Conservation (phyloP, 1,140 invertebrate genomes). For the Drosophila truncata region DNA sequence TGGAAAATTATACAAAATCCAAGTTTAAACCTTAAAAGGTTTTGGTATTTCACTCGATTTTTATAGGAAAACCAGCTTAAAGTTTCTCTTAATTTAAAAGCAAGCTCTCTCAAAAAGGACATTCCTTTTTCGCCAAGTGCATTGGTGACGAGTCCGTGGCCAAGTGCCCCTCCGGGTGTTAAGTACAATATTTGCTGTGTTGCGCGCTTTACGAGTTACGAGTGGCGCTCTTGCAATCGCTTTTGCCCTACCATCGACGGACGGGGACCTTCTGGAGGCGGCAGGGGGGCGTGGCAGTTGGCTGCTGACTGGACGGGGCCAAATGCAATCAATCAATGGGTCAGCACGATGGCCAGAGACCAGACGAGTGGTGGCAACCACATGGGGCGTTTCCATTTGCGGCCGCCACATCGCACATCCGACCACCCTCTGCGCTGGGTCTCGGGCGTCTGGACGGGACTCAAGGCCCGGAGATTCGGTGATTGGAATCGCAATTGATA, state of each 20-base stretch:
- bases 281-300: constrained; percentile 42
- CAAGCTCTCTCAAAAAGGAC: neutral
- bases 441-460: constrained; percentile 11
- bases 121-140: constrained; percentile 8
- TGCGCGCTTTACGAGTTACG: constrained; percentile 70
- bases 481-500: constrained; percentile 18
- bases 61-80: neutral
- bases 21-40: neutral
- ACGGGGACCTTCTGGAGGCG: constrained; percentile 2
- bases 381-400: constrained; percentile 83
- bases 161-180: constrained; percentile 75
- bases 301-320: constrained; percentile 39
- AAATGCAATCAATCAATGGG: constrained; percentile 83
- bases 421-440: constrained; percentile 64
- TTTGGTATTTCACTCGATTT: neutral
- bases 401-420: constrained; percentile 59
- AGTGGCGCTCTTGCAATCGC: constrained; percentile 64
- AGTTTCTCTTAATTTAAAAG: neutral
- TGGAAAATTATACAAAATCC: neutral
- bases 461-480: constrained; percentile 20
- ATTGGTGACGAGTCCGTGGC: constrained; percentile 15
- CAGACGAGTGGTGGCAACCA: constrained; percentile 66
- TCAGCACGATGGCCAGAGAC: constrained; percentile 67
- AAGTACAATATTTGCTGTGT: constrained; percentile 80
- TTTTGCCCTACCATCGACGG: neutral